Evolutionary conservation across 2,797 vertebrate species (phyloP).

Genomic region (Peromyscus aztecus): DNA sequence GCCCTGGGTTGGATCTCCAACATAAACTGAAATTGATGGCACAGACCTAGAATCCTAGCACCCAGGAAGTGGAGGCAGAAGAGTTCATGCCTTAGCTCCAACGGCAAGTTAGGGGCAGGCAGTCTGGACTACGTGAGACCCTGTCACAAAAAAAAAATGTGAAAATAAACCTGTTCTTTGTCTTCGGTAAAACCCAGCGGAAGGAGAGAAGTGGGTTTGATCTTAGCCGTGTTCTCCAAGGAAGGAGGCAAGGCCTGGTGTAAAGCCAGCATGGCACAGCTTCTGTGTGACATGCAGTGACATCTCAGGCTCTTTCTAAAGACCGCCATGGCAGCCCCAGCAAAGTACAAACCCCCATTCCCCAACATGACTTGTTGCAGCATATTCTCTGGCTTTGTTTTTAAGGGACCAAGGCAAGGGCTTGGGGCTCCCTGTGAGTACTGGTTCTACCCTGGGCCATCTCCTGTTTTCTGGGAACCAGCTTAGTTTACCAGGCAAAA

Average conservation of each 20-base stretch:
- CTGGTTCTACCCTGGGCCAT: not conserved
- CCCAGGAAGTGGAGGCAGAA: not conserved
- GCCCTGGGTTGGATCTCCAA: not conserved
- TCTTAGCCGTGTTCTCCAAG: not conserved
- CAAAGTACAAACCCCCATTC: too few species aligned
- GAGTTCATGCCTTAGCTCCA: not conserved
- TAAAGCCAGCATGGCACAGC: not conserved
- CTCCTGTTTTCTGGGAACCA: not conserved
- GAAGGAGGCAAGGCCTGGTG: not conserved
- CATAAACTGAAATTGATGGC: not conserved
- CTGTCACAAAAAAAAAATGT: not conserved
- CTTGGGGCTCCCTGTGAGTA: not conserved
- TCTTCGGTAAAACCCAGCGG: not conserved
- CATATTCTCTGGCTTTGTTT: not conserved
- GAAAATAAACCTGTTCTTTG: not conserved
- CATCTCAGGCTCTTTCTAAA: not conserved
- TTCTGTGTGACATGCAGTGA: not conserved
- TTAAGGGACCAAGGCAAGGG: not conserved
- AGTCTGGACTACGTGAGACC: not conserved
- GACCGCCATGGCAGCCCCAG: fast-evolving
- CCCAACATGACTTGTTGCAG: not conserved
- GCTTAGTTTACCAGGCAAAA: not conserved
- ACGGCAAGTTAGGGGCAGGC: not conserved
- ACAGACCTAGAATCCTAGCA: not conserved
- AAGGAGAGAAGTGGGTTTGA: not conserved